Evolutionary conservation across 1,140 invertebrate genomes (phyloP), one percentile per base, ranked within the genome.

Genomic region (Pteromalus puparum): DNA sequence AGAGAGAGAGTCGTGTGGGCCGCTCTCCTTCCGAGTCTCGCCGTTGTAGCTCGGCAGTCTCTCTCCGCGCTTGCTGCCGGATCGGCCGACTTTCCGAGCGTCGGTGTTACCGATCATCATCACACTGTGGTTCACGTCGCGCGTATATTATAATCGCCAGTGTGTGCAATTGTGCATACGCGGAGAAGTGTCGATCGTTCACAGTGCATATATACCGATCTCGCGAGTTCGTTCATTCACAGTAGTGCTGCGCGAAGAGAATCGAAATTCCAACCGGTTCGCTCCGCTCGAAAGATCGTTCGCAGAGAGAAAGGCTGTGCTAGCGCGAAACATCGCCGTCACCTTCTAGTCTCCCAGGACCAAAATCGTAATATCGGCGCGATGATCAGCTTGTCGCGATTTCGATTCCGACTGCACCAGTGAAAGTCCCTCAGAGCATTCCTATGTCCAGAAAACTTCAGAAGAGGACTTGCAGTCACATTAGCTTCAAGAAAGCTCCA

Each of bases 21-120:
- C 77, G 76, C 48, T 78, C 82, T 83, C 82, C 61, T 83, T 76
- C 73, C 81, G 81, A 83, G 70, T 48, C 61, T n/a, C 72, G 9
- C 26, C 21, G 73, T 46, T 18, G 67, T 18, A 48, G 61, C 76
- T 79, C 67, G 10, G 74, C 84, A 81, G 84, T 87, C 87, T 87
- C 87, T 86, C 86, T 82, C 86, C 72, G 85, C 85, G 85, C 82
- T 61, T 30, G 85, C 67, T 81, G 82, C 87, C 75, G 80, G 85
- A 85, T 84, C 85, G 86, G 81, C 76, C 61, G 26, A 75, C 53
- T 70, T 67, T 67, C 15, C 79, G 70, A 73, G 82, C 73, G 83
- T 65, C 76, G 46, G 53, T 3, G 48, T 21, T 53, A 53, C 48
- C 48, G 48, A 53, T 53, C 48, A 48, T 48, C 46, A 21, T 53